These are phyloP conservation scores for Zoanthus sociatus DNA, from an alignment of 92 coral and sea anemone genomes.

Conservation along the genomic window DNA sequence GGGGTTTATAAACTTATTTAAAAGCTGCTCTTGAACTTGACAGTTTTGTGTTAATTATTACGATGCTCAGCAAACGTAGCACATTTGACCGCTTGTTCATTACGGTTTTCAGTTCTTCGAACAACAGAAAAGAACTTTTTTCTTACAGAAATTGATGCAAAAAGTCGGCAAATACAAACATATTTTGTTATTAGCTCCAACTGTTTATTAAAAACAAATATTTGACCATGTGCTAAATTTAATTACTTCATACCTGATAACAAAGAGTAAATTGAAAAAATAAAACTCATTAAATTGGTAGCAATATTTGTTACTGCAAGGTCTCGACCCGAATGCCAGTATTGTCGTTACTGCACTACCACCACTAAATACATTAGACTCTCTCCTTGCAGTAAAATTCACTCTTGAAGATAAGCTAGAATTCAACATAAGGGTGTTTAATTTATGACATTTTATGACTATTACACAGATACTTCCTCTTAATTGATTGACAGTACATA, in stretches of 20 bases:
- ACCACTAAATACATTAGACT: not conserved
- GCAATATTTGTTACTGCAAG: not conserved
- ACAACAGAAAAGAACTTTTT: not conserved
- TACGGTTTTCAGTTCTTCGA: not conserved
- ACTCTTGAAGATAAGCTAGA: not conserved
- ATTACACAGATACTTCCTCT: not conserved
- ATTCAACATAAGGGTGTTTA: not conserved
- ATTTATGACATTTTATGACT: not conserved
- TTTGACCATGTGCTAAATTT: not conserved
- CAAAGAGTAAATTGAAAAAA: not conserved
- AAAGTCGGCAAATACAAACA: not conserved
- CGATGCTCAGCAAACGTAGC: not conserved
- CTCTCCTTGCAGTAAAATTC: not conserved
- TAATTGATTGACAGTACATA: too few species aligned
- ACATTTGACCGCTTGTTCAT: not conserved
- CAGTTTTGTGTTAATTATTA: not conserved
- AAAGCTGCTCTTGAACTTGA: not conserved
- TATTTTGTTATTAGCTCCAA: not conserved
- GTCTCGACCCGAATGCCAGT: not conserved
- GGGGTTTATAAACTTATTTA: not conserved
- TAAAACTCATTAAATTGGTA: not conserved
- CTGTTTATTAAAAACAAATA: not conserved
- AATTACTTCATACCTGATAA: not conserved
- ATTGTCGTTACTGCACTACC: not conserved
- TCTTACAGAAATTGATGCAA: not conserved